These are phyloP conservation scores for Antrozous pallidus DNA, from an alignment of 2,797 vertebrate genomes.

Conservation along the genomic window DNA sequence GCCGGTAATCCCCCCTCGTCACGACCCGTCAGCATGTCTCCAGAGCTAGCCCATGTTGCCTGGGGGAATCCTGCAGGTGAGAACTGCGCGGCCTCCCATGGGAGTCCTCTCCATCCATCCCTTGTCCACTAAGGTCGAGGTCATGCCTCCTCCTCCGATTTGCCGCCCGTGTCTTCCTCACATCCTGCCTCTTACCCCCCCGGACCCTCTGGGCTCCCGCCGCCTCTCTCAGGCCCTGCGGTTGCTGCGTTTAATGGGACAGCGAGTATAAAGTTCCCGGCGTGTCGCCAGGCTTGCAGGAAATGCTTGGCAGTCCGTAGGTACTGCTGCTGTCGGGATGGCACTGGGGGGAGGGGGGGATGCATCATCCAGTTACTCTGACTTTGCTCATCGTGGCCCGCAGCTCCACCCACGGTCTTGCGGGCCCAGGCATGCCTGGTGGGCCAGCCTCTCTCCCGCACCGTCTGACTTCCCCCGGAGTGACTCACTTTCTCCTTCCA, in stretches of 20 bases:
- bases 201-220: background rate
- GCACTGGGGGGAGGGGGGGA: background rate
- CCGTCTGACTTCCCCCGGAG: constrained; percentile 23
- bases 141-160: background rate
- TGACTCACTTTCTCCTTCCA: constrained; percentile 65
- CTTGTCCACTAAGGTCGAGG: background rate
- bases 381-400: constrained; percentile 43
- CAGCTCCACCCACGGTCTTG: constrained; percentile 69
- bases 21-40: background rate
- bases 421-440: constrained; percentile 62
- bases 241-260: background rate
- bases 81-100: background rate
- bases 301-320: background rate
- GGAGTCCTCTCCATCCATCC: background rate
- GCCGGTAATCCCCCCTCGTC: background rate
- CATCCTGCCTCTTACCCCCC: background rate
- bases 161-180: background rate
- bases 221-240: background rate
- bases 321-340: background rate
- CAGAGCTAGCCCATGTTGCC: background rate
- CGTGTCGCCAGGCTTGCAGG: background rate
- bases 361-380: background rate
- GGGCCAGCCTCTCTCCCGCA: constrained; percentile 42
- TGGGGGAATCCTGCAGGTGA: background rate
- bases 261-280: rapidly evolving